phyloP scores from a whole-genome alignment of 2,797 vertebrate genomes.

The Echiichthys vipera region DNA sequence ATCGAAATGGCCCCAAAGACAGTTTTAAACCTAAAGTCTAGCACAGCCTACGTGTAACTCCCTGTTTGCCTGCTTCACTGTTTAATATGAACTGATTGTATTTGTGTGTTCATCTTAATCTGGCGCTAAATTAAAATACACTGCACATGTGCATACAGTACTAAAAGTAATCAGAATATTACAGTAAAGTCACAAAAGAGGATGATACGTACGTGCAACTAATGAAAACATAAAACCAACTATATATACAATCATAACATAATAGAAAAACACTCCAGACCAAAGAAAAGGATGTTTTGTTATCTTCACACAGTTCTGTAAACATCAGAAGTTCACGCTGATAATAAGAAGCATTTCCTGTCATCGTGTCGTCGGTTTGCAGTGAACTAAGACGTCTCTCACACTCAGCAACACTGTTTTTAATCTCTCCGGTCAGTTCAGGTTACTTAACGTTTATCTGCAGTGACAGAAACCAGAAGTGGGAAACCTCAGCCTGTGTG shows the following conservation, averaged over 20 bases:
- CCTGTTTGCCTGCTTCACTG: too few species aligned
- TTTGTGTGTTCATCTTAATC: neutral
- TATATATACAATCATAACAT: too few species aligned
- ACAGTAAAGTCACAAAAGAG: too few species aligned
- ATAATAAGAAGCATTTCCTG: neutral
- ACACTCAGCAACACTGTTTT: neutral
- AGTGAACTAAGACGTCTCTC: fast-evolving
- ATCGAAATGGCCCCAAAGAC: neutral
- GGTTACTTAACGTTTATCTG: fast-evolving
- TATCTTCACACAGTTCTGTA: neutral
- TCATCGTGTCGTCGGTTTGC: neutral
- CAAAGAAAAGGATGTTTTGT: too few species aligned
- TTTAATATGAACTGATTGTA: too few species aligned
- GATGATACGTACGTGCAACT: too few species aligned
- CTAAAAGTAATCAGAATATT: too few species aligned
- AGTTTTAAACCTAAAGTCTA: neutral
- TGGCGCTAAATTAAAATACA: too few species aligned
- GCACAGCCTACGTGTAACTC: too few species aligned
- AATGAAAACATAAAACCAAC: too few species aligned
- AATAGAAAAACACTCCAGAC: too few species aligned
- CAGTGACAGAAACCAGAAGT: conserved; percentile 34
- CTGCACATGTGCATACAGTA: too few species aligned
- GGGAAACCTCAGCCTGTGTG: conserved; percentile 22
- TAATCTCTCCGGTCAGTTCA: neutral
- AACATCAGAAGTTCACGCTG: neutral